Evolutionary conservation across 2,888 invertebrate species (phyloP).

Genomic region (Trisateles emortualis): DNA sequence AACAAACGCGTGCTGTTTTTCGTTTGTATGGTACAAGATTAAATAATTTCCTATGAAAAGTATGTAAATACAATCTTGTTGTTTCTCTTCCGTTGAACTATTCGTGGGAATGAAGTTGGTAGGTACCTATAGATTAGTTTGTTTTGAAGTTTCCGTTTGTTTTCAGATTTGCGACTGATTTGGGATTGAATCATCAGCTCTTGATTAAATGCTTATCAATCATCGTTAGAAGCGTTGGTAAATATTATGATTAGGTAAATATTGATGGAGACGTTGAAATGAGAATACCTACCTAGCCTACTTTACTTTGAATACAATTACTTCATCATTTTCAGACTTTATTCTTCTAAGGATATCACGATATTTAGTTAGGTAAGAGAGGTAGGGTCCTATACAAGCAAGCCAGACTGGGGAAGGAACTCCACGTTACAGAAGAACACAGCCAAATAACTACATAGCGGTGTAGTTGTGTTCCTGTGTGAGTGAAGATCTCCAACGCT

Average conservation of each 20-base stretch:
- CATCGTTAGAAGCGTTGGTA: not conserved
- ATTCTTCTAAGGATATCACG: no score
- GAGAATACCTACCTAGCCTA: not conserved
- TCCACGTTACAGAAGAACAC: no score
- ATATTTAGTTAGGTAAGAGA: no score
- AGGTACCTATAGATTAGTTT: constrained; percentile 10
- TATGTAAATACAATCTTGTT: constrained; percentile 62
- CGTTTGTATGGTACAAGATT: constrained; percentile 70
- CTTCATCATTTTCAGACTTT: no score
- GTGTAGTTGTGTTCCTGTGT: no score
- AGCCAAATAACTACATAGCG: no score
- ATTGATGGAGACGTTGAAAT: not conserved
- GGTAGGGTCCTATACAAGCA: no score
- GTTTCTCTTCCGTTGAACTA: constrained; percentile 50
- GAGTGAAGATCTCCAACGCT: no score
- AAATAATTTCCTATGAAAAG: constrained; percentile 75
- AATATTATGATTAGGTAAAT: not conserved
- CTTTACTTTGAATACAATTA: not conserved
- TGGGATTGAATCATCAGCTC: constrained; percentile 8
- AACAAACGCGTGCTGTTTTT: constrained; percentile 77
- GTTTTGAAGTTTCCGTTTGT: constrained; percentile 15
- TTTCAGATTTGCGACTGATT: constrained; percentile 2
- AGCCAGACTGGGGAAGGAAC: no score
- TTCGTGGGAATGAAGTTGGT: constrained; percentile 20
- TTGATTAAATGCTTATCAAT: not conserved